Evolutionary conservation across 2,888 invertebrate species (phyloP).

Genomic region (Gasteruption jaculator): DNA sequence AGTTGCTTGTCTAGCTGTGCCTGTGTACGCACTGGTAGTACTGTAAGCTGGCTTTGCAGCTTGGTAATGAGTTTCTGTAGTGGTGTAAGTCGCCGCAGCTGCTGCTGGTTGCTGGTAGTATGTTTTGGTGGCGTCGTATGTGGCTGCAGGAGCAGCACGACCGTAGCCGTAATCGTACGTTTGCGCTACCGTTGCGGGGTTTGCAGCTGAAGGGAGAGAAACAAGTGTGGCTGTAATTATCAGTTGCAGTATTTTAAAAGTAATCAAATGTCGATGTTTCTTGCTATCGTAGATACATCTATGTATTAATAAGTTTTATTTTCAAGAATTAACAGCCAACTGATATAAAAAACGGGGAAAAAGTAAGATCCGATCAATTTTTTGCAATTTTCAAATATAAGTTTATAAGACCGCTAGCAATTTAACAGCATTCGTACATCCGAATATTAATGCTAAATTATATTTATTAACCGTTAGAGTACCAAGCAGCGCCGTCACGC

Average conservation of each 20-base stretch:
- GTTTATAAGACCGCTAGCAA: neutral
- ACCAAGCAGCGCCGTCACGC: too few species aligned
- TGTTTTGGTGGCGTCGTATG: constrained; percentile 79
- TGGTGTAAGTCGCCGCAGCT: constrained; percentile 63
- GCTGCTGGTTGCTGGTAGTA: constrained; percentile 81
- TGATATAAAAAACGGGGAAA: neutral
- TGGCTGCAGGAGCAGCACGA: constrained; percentile 60
- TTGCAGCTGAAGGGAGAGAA: constrained; percentile 36
- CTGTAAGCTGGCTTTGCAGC: constrained; percentile 69
- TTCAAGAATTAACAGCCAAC: too few species aligned
- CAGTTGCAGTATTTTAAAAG: too few species aligned
- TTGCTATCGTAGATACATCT: too few species aligned
- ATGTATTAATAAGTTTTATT: too few species aligned
- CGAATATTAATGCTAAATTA: too few species aligned
- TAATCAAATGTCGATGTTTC: neutral
- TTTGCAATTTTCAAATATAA: neutral
- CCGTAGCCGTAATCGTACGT: constrained; percentile 69
- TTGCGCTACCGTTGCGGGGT: constrained; percentile 57
- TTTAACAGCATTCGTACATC: too few species aligned
- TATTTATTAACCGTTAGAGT: too few species aligned
- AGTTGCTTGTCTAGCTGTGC: constrained; percentile 53
- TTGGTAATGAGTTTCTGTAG: constrained; percentile 61
- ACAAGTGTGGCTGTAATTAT: too few species aligned
- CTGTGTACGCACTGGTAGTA: constrained; percentile 67
- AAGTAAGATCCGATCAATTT: neutral